phyloP scores from a whole-genome alignment of 2,888 invertebrate species.

The Aricia artaxerxes region DNA sequence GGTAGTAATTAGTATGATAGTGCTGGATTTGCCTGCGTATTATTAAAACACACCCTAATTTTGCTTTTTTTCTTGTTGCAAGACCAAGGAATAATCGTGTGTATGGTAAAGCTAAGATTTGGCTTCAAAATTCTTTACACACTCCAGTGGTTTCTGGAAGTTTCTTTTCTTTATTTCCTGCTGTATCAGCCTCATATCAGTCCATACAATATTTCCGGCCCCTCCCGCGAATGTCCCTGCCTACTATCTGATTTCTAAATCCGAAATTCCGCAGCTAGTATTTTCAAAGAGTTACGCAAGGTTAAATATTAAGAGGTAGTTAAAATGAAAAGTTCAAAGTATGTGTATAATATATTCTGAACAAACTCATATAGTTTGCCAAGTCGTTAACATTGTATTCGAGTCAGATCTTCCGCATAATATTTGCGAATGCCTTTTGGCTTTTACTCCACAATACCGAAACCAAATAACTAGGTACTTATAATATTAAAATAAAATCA shows the following conservation, averaged over 20 bases:
- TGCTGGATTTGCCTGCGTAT: too few relatives aligned
- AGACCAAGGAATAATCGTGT: too few relatives aligned
- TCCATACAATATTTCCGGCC: conserved; percentile 41
- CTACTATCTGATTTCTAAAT: neutral
- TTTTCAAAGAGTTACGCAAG: neutral
- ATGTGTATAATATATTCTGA: neutral
- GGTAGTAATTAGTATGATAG: neutral
- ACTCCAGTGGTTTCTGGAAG: neutral
- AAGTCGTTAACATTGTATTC: neutral
- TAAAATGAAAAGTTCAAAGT: neutral
- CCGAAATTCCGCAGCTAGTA: neutral
- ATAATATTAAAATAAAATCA: too few relatives aligned
- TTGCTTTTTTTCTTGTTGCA: neutral
- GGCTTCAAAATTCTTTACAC: neutral
- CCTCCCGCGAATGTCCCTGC: conserved; percentile 39
- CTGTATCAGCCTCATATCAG: conserved; percentile 35
- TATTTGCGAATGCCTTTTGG: neutral
- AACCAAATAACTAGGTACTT: neutral
- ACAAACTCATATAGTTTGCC: neutral
- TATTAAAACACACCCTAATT: neutral
- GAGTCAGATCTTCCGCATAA: neutral
- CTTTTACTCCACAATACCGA: neutral
- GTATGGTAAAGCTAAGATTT: neutral
- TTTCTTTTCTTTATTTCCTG: conserved; percentile 46
- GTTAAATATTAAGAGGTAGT: neutral